phyloP scores from a whole-genome alignment of 2,797 vertebrate genomes.

The Fistularia commersonii region DNA sequence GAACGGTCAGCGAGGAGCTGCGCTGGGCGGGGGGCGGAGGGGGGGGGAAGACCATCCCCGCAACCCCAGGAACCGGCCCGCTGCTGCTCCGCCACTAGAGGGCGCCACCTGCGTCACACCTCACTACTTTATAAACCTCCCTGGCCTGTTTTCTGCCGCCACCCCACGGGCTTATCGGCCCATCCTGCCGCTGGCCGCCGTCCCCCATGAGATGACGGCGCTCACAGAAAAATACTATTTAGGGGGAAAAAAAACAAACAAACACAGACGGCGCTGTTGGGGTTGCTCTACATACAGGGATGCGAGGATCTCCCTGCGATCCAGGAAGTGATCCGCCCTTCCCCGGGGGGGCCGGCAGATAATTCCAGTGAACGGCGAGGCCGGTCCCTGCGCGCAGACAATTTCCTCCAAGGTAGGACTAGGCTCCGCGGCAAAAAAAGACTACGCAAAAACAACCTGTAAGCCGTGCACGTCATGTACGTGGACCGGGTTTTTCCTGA shows the following conservation, averaged over 20 bases:
- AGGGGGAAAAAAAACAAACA: constrained; percentile 58
- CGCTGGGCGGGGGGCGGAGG: constrained; percentile 19
- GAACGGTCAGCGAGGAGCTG: constrained; percentile 27
- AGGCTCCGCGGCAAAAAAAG: constrained; percentile 19
- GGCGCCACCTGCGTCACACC: neutral
- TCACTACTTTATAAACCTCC: too few species aligned
- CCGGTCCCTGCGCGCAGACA: constrained; percentile 75
- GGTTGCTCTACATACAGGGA: constrained; percentile 3
- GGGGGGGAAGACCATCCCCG: too few species aligned
- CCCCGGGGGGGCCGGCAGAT: constrained; percentile 66
- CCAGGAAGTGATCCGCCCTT: constrained; percentile 82
- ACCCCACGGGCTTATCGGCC: constrained; percentile 24
- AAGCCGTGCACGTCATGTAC: neutral
- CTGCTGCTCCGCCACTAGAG: neutral
- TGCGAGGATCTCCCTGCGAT: constrained; percentile 57
- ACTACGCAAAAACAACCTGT: too few species aligned
- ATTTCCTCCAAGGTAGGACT: constrained; percentile 71
- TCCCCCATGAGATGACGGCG: constrained; percentile 72
- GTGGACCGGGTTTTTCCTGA: too few species aligned
- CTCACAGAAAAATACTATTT: constrained; percentile 73
- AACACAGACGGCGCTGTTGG: neutral
- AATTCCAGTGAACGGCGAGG: constrained; percentile 77
- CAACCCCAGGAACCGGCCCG: too few species aligned
- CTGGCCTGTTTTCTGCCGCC: constrained; percentile 5
- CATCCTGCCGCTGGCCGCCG: constrained; percentile 25